Evolutionary conservation across 2,888 invertebrate genomes (phyloP).

Genomic region (Bruchidius siliquastri): DNA sequence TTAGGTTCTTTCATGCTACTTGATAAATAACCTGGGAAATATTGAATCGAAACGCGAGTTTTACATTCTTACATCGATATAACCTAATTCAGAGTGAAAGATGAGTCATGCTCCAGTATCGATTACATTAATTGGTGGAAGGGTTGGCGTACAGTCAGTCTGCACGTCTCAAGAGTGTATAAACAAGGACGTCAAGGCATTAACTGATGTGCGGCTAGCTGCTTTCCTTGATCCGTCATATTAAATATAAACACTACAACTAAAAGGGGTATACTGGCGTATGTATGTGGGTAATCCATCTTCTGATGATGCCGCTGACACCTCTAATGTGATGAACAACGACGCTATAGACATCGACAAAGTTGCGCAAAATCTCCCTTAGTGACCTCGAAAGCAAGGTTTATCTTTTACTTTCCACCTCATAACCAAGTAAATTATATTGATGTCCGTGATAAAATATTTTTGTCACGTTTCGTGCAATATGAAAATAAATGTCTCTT

Average conservation of each 20-base stretch:
- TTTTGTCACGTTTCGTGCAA: too few relatives aligned
- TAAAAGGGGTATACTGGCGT: not conserved
- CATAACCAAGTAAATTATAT: too few relatives aligned
- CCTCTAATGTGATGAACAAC: slow-evolving; percentile 31
- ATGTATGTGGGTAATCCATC: slow-evolving; percentile 27
- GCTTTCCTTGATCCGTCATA: slow-evolving; percentile 31
- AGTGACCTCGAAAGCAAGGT: too few relatives aligned
- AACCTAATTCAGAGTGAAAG: too few relatives aligned
- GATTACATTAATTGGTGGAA: not conserved
- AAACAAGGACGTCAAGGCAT: slow-evolving; percentile 7
- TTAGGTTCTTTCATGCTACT: too few relatives aligned
- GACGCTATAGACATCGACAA: slow-evolving; percentile 6
- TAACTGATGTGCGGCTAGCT: slow-evolving; percentile 21
- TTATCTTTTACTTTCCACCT: too few relatives aligned
- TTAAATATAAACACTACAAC: slow-evolving; percentile 35
- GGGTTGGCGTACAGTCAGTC: not conserved
- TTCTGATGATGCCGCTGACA: slow-evolving; percentile 34
- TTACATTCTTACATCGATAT: too few relatives aligned
- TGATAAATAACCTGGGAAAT: too few relatives aligned
- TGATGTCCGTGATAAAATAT: too few relatives aligned
- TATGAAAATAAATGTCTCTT: too few relatives aligned
- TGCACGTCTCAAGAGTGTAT: not conserved
- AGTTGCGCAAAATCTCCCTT: too few relatives aligned
- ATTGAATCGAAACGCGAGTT: too few relatives aligned
- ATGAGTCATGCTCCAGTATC: not conserved